Percentiles rank a stretch among this genome's conserved stretches.
These are phyloP conservation scores for Catocala sponsa DNA, from an alignment of 2,888 invertebrate genomes.

Conservation along the genomic window DNA sequence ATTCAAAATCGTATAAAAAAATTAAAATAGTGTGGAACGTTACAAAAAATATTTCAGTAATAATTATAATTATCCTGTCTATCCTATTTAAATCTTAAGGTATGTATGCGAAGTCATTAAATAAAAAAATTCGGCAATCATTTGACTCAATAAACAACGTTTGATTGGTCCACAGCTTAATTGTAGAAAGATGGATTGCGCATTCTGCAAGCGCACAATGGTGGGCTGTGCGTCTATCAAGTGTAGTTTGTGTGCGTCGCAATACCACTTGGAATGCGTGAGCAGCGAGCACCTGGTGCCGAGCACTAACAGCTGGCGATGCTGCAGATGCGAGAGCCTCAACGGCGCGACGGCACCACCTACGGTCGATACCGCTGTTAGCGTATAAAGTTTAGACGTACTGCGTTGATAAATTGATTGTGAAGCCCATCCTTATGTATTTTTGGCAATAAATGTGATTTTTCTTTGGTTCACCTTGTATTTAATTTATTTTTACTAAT, in stretches of 20 bases:
- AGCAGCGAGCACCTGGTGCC: conserved; percentile 67
- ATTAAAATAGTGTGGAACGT: conserved; percentile 52
- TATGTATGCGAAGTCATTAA: too few relatives aligned
- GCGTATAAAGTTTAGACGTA: conserved; percentile 48
- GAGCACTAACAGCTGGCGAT: conserved; percentile 71
- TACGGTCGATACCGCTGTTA: conserved; percentile 53
- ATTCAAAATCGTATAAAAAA: conserved; percentile 61
- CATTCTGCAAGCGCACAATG: conserved; percentile 72
- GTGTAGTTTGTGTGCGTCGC: conserved; percentile 74
- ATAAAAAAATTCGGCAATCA: too few relatives aligned
- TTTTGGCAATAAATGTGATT: conserved; percentile 39
- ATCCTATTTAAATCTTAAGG: neutral
- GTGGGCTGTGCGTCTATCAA: conserved; percentile 76
- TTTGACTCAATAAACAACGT: neutral
- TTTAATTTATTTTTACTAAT: too few relatives aligned
- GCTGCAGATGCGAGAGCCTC: conserved; percentile 66
- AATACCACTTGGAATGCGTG: conserved; percentile 77
- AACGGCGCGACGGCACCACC: conserved; percentile 43
- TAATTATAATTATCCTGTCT: neutral
- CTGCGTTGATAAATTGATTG: conserved; percentile 17
- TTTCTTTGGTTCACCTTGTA: conserved; percentile 15
- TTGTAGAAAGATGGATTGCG: conserved; percentile 69
- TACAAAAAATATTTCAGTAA: conserved; percentile 36
- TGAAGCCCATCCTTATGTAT: conserved; percentile 12
- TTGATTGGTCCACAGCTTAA: conserved; percentile 33